Evolutionary conservation across 64 coral and sea anemone species (phyloP).

Genomic region (Astreopora myriophthalma): DNA sequence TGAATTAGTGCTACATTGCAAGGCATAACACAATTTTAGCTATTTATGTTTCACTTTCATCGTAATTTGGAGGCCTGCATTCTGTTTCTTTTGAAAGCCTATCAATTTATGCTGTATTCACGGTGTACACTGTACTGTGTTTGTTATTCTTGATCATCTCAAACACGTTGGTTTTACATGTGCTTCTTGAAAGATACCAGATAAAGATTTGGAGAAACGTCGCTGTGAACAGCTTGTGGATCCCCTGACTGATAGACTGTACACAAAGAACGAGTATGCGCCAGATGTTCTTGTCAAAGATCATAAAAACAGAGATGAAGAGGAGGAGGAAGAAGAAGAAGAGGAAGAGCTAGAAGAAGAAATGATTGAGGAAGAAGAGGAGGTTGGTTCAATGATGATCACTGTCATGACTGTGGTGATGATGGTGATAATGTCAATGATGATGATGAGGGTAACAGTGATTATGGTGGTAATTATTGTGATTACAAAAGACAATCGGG

Average conservation of each 20-base stretch:
- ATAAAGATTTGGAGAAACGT: slow-evolving; percentile 82
- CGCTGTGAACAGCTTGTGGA: slow-evolving; percentile 80
- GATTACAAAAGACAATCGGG: no score
- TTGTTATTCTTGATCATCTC: not conserved
- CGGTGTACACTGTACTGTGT: no score
- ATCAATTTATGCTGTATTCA: no score
- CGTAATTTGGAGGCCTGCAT: no score
- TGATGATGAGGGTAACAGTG: not conserved
- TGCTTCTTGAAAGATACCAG: slow-evolving; percentile 68
- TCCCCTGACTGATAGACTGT: slow-evolving; percentile 83
- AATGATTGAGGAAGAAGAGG: slow-evolving; percentile 70
- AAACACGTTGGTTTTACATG: not conserved
- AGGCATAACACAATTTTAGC: no score
- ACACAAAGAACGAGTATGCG: slow-evolving; percentile 82
- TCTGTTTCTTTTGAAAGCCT: no score
- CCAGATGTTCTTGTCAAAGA: slow-evolving; percentile 25
- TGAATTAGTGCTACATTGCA: no score
- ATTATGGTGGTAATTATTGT: not conserved
- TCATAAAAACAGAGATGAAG: slow-evolving; percentile 45
- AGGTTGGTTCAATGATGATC: slow-evolving; percentile 6
- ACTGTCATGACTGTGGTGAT: not conserved
- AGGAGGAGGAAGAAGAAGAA: slow-evolving; percentile 76
- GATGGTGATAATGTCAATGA: not conserved
- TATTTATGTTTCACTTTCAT: no score
- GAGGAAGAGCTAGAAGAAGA: slow-evolving; percentile 74